These are phyloP conservation scores for Casuarius casuarius DNA, from an alignment of 2,113 vertebrate genomes.

Conservation along the genomic window DNA sequence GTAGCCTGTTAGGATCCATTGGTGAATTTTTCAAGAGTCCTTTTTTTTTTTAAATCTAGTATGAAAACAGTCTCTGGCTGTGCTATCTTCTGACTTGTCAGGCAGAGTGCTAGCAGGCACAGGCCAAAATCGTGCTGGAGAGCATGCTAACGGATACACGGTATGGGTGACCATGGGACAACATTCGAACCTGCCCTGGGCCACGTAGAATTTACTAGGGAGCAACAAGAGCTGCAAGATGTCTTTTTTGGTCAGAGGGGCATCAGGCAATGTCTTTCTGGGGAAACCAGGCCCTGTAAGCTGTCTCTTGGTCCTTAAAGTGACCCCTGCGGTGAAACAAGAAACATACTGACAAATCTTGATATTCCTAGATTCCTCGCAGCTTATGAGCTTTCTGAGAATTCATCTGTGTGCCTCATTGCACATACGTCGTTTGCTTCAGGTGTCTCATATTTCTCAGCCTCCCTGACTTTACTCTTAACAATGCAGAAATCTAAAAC, in stretches of 20 bases:
- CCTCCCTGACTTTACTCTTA: neutral
- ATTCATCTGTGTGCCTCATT: neutral
- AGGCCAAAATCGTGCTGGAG: too few relatives aligned
- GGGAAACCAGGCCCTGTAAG: neutral
- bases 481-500: neutral
- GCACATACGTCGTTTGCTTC: neutral
- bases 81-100: neutral
- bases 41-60: neutral
- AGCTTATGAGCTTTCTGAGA: neutral
- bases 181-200: neutral
- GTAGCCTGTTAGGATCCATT: too few relatives aligned
- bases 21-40: too few relatives aligned
- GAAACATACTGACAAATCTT: neutral
- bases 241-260: neutral
- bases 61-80: neutral
- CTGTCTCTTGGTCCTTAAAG: neutral
- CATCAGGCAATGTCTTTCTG: neutral
- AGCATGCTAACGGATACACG: too few relatives aligned
- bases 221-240: neutral
- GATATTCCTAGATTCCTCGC: neutral
- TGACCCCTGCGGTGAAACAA: neutral
- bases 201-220: neutral
- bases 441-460: neutral
- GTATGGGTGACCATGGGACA: neutral
- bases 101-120: too few relatives aligned